Evolutionary conservation across 2,797 vertebrate species (phyloP).

Genomic region (Trichosurus vulpecula): DNA sequence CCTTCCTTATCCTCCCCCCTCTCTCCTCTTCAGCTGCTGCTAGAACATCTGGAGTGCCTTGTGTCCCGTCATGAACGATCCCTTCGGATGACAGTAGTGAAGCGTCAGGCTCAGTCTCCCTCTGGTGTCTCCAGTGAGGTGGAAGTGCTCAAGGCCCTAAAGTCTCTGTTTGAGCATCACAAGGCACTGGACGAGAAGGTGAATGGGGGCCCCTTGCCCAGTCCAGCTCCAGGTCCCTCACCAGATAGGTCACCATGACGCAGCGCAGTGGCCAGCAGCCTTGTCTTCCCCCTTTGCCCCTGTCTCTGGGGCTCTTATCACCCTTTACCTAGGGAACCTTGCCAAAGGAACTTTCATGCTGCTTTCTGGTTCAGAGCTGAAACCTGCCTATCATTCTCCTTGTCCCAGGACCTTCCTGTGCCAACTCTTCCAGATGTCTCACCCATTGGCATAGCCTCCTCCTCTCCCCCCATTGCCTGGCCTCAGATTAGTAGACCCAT

Average conservation of each 20-base stretch:
- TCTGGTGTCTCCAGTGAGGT: slow-evolving; percentile 98
- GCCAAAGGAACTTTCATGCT: not conserved
- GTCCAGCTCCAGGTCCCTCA: too few species aligned
- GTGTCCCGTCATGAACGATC: slow-evolving; percentile 96
- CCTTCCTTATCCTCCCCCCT: not conserved
- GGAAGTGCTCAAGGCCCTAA: slow-evolving; percentile 97
- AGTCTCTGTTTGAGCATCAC: slow-evolving; percentile 97
- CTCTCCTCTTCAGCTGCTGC: slow-evolving; percentile 87
- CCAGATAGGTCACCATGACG: not conserved
- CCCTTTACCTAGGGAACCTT: not conserved
- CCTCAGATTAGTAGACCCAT: not conserved
- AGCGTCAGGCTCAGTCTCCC: slow-evolving; percentile 94
- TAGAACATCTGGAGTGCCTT: slow-evolving; percentile 98
- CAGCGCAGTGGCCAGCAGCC: not conserved
- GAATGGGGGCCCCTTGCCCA: slow-evolving; percentile 9
- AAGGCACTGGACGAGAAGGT: slow-evolving; percentile 98
- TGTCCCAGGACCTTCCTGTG: not conserved
- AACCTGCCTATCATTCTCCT: slow-evolving; percentile 1
- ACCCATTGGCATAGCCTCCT: not conserved
- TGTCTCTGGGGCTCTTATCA: not conserved
- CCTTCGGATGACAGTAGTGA: slow-evolving; percentile 97
- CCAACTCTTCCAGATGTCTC: not conserved
- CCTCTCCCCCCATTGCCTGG: not conserved
- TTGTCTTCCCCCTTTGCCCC: not conserved
- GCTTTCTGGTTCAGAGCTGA: not conserved